Conservation (phyloP, 1,140 invertebrate genomes). For the Ceratina japonica region DNA sequence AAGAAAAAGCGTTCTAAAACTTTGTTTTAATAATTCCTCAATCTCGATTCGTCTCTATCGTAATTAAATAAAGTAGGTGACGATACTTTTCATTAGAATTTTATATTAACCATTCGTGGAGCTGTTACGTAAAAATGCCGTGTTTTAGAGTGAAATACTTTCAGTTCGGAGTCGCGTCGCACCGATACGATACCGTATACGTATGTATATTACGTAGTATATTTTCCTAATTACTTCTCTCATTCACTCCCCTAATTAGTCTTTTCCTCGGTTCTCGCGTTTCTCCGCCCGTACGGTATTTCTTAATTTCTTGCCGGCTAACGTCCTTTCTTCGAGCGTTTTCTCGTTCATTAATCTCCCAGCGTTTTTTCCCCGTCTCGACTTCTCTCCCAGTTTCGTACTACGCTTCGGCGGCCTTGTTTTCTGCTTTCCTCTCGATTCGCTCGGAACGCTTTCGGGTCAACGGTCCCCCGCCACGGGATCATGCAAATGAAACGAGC, state of each 20-base stretch:
- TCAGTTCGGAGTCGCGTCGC: no score
- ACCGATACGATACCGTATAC: no score
- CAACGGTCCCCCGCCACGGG: constrained; percentile 70
- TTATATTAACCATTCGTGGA: no score
- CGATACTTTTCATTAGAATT: no score
- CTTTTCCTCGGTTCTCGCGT: constrained; percentile 22
- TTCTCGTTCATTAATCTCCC: constrained; percentile 26
- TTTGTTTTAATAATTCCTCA: no score
- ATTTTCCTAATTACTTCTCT: background rate
- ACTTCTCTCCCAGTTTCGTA: background rate
- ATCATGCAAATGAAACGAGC: constrained; percentile 76
- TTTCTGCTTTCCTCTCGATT: constrained; percentile 6
- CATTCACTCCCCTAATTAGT: constrained; percentile 18
- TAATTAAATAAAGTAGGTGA: no score
- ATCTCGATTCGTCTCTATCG: no score
- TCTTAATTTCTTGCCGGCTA: constrained; percentile 11
- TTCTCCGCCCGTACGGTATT: constrained; percentile 6
- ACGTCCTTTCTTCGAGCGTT: constrained; percentile 3
- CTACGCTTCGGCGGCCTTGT: background rate
- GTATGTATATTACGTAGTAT: no score
- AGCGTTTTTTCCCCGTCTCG: background rate
- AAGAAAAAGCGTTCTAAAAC: no score
- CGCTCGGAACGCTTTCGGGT: constrained; percentile 66
- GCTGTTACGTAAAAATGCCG: no score
- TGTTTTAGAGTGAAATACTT: no score